Evolutionary conservation across 1,140 invertebrate species (phyloP), one percentile per base, ranked within the genome.

Genomic region (Zaprionus lachaisei): DNA sequence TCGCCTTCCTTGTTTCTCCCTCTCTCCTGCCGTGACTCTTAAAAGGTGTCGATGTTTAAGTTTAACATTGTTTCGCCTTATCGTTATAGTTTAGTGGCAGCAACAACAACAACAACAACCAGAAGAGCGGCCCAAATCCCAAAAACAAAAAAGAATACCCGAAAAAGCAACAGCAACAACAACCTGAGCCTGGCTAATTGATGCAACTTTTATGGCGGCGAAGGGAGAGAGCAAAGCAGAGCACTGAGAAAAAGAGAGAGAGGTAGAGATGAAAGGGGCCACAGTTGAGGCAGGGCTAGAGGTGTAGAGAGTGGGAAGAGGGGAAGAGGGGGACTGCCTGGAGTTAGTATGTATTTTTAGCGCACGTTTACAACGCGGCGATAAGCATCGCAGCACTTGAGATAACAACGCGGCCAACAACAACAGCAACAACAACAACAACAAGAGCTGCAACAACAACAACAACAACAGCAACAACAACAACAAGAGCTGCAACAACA

Each of bases 41-140:
- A 91, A 91, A 91, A 91, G 87, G 87, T 91, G 87, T 91, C 80
- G 87, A 91, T 91, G 87, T 91, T 91, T 91, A 91, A 91, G 87
- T 91, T 91, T 91, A 91, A 91, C 87, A 91, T 91, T 91, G 87
- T 91, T 91, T 89, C 84, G 81, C 81, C 78, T 91, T 91, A 91
- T 91, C 87, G 89, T 89, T 91, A 91, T 91, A 91, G 87, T 91
- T 91, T 91, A 91, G 87, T 91, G 82, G 84, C 85, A 90, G 83
- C 82, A 83, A 90, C 85, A 87, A 83, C 81, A 83, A 83, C 51
- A 63, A 34, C 60, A 62, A 22, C 60, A 62, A 37, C 47, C 37
- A 22, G 20, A 37, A 87, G 87, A 75, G 83, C 79, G 73, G 80
- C 51, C 73, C 83, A 57, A 65, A 37, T 17, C 41, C 44, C 63